These are phyloP conservation scores for Drosophila kikkawai DNA, from an alignment of 1,140 invertebrate species.

Conservation along the genomic window DNA sequence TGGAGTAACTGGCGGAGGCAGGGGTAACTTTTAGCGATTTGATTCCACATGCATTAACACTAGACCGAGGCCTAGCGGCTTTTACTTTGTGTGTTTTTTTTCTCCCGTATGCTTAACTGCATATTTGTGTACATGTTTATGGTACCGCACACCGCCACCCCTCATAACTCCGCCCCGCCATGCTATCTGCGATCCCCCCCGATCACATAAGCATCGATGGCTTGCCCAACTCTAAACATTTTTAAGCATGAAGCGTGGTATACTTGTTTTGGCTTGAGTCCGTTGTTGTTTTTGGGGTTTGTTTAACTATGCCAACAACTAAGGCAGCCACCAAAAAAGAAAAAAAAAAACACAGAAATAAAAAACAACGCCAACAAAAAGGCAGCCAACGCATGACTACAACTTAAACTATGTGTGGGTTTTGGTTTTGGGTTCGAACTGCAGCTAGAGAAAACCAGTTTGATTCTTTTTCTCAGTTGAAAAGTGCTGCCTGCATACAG, in stretches of 20 bases:
- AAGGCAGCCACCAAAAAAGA: conserved; percentile 39
- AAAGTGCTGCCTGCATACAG: conserved; percentile 21
- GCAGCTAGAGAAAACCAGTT: conserved; percentile 67
- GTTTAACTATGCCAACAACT: conserved; percentile 76
- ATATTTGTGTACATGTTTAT: conserved; percentile 73
- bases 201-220: conserved; percentile 76
- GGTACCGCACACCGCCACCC: conserved; percentile 21
- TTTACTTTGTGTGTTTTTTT: conserved; percentile 73
- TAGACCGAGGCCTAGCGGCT: conserved; percentile 65
- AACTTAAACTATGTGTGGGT: conserved; percentile 79
- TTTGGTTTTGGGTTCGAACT: conserved; percentile 53
- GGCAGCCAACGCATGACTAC: conserved; percentile 66
- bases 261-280: conserved; percentile 67
- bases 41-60: conserved; percentile 65
- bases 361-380: conserved; percentile 24
- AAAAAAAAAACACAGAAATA: conserved; percentile 22
- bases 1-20: conserved; percentile 9
- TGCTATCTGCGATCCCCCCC: conserved; percentile 17
- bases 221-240: conserved; percentile 71
- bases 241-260: conserved; percentile 80
- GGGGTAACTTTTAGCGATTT: conserved; percentile 23
- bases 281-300: conserved; percentile 25
- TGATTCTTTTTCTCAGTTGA: conserved; percentile 73
- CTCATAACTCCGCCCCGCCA: background rate
- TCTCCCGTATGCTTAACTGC: conserved; percentile 53